These are phyloP conservation scores for Protophormia terraenovae DNA, from an alignment of 2,888 invertebrate genomes.

Conservation along the genomic window DNA sequence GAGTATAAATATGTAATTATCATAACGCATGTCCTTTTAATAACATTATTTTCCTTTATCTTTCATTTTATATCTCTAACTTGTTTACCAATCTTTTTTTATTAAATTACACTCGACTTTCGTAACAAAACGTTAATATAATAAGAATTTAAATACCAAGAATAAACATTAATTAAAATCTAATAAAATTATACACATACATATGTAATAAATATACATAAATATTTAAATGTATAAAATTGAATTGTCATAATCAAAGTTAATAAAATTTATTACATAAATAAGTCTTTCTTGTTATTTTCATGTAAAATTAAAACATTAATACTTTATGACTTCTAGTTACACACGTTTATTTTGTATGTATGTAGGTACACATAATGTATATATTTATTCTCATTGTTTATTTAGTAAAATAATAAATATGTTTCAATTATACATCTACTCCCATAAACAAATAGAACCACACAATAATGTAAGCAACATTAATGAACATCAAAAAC, in stretches of 20 bases:
- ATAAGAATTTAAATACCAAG: background rate
- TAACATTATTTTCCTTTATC: too few species aligned
- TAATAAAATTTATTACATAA: background rate
- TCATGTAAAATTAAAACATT: background rate
- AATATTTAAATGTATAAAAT: too few species aligned
- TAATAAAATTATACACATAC: too few species aligned
- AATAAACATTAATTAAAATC: background rate
- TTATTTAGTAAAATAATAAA: conserved; percentile 1
- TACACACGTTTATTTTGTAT: background rate
- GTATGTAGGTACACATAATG: background rate
- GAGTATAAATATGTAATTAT: too few species aligned
- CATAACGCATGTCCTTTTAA: too few species aligned
- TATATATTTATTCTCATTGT: background rate
- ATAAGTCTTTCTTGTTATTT: background rate
- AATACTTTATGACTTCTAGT: background rate
- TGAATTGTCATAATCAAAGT: too few species aligned
- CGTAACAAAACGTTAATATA: background rate
- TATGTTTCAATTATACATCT: background rate
- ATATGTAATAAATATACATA: background rate
- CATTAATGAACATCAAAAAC: background rate
- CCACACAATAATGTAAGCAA: background rate
- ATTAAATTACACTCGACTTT: too few species aligned
- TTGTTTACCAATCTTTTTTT: too few species aligned
- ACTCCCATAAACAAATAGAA: background rate
- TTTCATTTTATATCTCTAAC: too few species aligned